Evolutionary conservation across 2,888 invertebrate species (phyloP), one percentile per base, ranked within the genome.

Genomic region (Caenorhabditis sp.): DNA sequence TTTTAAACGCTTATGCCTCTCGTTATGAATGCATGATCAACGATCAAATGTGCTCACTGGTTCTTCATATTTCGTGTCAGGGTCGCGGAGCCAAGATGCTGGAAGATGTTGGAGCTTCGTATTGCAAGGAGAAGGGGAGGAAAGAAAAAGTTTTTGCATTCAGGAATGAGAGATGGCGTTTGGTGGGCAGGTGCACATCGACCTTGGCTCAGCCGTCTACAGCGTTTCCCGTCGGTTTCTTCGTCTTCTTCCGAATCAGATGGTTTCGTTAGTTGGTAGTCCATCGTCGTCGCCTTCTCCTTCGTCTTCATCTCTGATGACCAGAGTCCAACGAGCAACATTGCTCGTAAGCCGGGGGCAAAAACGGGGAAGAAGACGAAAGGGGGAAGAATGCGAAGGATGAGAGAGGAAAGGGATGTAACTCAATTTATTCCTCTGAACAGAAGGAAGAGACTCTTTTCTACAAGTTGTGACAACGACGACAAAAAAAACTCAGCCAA

Each of bases 141-240:
- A 5, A 26, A 49, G 14, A 64, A 35, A 51, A 66, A 66, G 26
- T 47, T 49, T 66, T 68, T n/a, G 6, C 12, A 22, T 54, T 51
- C 31, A 54, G 6, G 41, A 35, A 31, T n/a, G 31, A n/a, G 44
- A 24, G 24, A 31, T 75, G 75, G 75, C 75, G 66, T 75, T 75
- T 75, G 75, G 75, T 75, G 56, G 66, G 75, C 75, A 75, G 75
- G 75, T 75, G 75, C 75, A n/a, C n/a, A 75, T 35, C 28, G 58
- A 74, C 64, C 28, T 12, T 35, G 28, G 14, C 26, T 6, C 10
- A 14, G 28, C 38, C 63, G 16, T 44, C 66, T 66, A 12, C 47
- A 51, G 51, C 49, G 35, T 66, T 49, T 47, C 5, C 35, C 2
- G 31, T 28, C 24, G 44, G 26, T 28, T 26, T 44, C 35, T 51